Conservation (phyloP, 2,113 vertebrate species). For the Urocitellus parryii region DNA sequence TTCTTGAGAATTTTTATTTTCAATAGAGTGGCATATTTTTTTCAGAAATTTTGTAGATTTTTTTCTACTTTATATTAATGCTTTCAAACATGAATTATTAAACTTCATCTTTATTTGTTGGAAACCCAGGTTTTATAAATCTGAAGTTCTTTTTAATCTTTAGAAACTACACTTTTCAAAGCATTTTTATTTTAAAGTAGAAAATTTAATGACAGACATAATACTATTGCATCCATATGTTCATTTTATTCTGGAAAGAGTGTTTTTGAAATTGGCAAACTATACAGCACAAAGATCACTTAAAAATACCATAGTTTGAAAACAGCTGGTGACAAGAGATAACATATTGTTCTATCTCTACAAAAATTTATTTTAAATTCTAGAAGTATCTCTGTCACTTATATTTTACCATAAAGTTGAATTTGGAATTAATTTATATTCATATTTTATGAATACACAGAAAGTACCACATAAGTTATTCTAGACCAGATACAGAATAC, state of each 20-base stretch:
- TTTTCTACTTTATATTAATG: background rate
- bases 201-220: conserved; percentile 12
- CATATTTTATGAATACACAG: background rate
- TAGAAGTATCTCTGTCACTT: background rate
- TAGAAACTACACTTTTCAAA: background rate
- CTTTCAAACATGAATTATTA: background rate
- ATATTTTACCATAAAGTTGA: background rate
- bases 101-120: background rate
- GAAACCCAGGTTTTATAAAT: background rate
- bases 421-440: background rate
- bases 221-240: conserved; percentile 55
- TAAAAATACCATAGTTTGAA: conserved; percentile 58
- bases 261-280: conserved; percentile 38
- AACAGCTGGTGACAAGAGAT: conserved; percentile 63
- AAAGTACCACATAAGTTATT: background rate
- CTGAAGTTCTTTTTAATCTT: background rate
- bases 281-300: conserved; percentile 3
- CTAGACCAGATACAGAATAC: background rate
- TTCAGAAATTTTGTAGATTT: background rate
- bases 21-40: background rate
- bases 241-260: conserved; percentile 44
- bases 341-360: conserved; percentile 22
- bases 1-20: background rate
- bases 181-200: conserved; percentile 28
- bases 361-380: conserved; percentile 31